phyloP scores from a whole-genome alignment of 1,140 invertebrate species.

The Polyergus mexicanus region DNA sequence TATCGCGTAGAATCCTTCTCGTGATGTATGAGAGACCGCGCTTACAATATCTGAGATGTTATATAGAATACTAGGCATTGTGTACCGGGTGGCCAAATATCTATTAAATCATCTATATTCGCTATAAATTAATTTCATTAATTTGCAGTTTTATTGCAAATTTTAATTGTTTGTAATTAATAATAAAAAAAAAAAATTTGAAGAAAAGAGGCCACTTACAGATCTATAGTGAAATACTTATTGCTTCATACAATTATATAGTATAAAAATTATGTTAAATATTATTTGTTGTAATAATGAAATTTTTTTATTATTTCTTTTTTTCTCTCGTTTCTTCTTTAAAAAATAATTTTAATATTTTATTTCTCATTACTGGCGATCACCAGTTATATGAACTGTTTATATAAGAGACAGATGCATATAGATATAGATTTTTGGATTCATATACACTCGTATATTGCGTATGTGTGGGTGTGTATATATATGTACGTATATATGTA shows the following conservation, averaged over 20 bases:
- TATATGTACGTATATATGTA: slow-evolving; percentile 16
- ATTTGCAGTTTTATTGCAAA: slow-evolving; percentile 35
- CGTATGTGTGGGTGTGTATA: background rate
- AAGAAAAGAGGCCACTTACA: background rate
- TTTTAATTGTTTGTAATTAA: background rate
- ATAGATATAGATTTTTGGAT: background rate
- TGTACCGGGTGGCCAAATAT: slow-evolving; percentile 70
- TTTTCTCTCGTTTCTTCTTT: background rate
- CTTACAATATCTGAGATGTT: slow-evolving; percentile 76
- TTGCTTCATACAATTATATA: background rate
- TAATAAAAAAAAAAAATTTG: background rate
- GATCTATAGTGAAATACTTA: background rate
- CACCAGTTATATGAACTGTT: background rate
- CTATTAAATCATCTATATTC: background rate
- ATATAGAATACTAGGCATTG: slow-evolving; percentile 56
- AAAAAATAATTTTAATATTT: background rate
- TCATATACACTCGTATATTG: background rate
- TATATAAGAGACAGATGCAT: background rate
- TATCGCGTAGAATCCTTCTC: slow-evolving; percentile 78
- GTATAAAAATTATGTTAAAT: slow-evolving; percentile 1
- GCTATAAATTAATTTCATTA: background rate
- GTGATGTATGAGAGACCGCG: slow-evolving; percentile 80
- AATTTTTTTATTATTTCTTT: background rate
- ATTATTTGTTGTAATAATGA: background rate
- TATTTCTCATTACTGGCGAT: background rate